Base-by-base conservation (phyloP, 2,797 vertebrate species). In the Danio kyathit region DNA sequence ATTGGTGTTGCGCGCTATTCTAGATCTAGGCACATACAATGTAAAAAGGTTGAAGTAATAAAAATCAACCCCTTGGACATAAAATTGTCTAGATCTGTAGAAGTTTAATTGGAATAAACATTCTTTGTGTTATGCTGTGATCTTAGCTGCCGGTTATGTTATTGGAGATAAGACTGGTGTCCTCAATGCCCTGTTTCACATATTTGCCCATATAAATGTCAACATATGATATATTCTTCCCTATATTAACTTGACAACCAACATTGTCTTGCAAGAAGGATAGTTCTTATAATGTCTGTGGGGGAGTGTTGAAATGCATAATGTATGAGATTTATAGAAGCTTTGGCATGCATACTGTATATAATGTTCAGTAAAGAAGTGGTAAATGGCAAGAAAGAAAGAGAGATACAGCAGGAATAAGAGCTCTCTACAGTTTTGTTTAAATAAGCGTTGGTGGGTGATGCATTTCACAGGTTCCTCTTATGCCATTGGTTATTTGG, bases 401-500 rank as follows among this genome's bases (percentile, higher is more conserved):
- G 21, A 74, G 19, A 38, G 38, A 71, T 52, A 61, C 69, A 19
- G 29, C 14, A 66, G 49, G 29, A 63, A 72, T 64, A 19, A 52
- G 14, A 38, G 64, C 66, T 82, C 59, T 69, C 80, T 70, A 59
- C 46, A 52, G 63, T 79, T 83, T 83, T 86, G 83, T 88, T 91
- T 90, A 84, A 91, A 87, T 88, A 91, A 74, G 85, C 65, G 14
- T 87, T 81, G 75, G 87, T 80, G 76, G 88, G 89, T 90, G 91
- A 90, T 88, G 86, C 88, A 90, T 93, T 91, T 92, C 90, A 90
- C 90, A 89, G 82, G 86, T 85, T 89, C 87, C 82, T 90, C 89
- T 90, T 71, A 93, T 86, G 87, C 86, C 85, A 78, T 83, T 73
- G 84, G 86, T 85, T 85, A 87, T 93, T 90, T 76, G 87, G 86